Conservation (phyloP, 2,888 invertebrate species). For the Cartodere bifasciata region DNA sequence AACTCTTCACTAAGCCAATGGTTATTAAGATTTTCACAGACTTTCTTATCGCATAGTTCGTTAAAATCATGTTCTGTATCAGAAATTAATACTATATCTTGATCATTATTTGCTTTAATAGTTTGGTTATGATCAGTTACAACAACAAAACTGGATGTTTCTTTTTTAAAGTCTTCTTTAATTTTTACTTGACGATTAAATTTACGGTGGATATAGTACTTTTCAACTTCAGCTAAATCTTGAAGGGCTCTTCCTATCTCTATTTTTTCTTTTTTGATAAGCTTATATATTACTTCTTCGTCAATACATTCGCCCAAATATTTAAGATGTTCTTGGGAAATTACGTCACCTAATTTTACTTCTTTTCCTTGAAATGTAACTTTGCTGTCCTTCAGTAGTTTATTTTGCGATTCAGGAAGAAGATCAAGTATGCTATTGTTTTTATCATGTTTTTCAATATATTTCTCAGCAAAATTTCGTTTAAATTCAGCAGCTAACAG, state of each 20-base stretch:
- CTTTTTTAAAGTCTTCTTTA: slow-evolving; percentile 1
- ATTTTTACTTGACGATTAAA: not conserved
- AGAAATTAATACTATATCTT: not conserved
- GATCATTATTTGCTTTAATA: not conserved
- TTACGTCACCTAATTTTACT: not conserved
- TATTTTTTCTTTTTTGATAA: not conserved
- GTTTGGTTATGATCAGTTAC: not conserved
- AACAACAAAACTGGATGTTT: not conserved
- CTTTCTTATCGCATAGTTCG: not conserved
- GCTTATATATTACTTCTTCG: not conserved
- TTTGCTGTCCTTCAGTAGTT: not conserved
- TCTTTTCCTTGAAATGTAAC: not conserved
- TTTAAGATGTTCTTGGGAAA: not conserved
- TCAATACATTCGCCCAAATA: too few species aligned
- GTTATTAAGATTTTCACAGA: not conserved
- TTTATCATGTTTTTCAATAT: not conserved
- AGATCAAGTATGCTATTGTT: not conserved
- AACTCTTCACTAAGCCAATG: slow-evolving; percentile 1
- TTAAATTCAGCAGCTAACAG: not conserved
- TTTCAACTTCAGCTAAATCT: not conserved
- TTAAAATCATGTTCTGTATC: not conserved
- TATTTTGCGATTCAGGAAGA: not conserved
- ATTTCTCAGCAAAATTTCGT: not conserved
- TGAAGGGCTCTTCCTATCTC: not conserved
- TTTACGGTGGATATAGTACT: not conserved